Percentiles rank a stretch among this genome's conserved stretches.
These are phyloP conservation scores for Leucoma salicis DNA, from an alignment of 2,888 invertebrate genomes.

Conservation along the genomic window DNA sequence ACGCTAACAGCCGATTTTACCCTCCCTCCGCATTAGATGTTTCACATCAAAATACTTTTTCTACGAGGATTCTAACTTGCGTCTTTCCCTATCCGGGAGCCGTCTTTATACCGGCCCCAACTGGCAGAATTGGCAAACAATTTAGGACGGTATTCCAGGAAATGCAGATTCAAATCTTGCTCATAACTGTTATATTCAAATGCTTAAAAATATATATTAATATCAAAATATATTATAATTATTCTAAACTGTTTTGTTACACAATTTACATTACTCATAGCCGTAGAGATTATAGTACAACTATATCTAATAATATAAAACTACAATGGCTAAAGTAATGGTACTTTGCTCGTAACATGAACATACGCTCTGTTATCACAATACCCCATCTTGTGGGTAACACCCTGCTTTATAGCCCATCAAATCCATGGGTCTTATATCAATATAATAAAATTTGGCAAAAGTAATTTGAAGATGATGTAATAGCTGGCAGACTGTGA, in stretches of 20 bases:
- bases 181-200: too few relatives aligned
- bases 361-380: slow-evolving; percentile 20
- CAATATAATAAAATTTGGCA: slow-evolving; percentile 21
- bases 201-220: too few relatives aligned
- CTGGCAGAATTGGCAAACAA: too few relatives aligned
- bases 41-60: too few relatives aligned
- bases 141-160: too few relatives aligned
- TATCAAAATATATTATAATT: too few relatives aligned
- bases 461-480: slow-evolving; percentile 13
- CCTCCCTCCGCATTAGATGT: too few relatives aligned
- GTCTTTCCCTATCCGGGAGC: too few relatives aligned
- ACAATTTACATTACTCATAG: slow-evolving; percentile 10
- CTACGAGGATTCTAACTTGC: too few relatives aligned
- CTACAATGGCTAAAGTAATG: slow-evolving; percentile 16
- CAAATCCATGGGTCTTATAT: slow-evolving; percentile 27
- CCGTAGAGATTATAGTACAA: slow-evolving; percentile 21
- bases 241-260: background rate
- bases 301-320: slow-evolving; percentile 19
- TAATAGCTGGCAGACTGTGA: slow-evolving; percentile 11
- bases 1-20: too few relatives aligned
- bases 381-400: slow-evolving; percentile 22
- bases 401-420: slow-evolving; percentile 23
- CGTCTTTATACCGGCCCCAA: too few relatives aligned
- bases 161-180: too few relatives aligned
- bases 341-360: slow-evolving; percentile 13